Base-by-base conservation (phyloP, 2,797 vertebrate genomes). In the Neosilurus hyrtlii region DNA sequence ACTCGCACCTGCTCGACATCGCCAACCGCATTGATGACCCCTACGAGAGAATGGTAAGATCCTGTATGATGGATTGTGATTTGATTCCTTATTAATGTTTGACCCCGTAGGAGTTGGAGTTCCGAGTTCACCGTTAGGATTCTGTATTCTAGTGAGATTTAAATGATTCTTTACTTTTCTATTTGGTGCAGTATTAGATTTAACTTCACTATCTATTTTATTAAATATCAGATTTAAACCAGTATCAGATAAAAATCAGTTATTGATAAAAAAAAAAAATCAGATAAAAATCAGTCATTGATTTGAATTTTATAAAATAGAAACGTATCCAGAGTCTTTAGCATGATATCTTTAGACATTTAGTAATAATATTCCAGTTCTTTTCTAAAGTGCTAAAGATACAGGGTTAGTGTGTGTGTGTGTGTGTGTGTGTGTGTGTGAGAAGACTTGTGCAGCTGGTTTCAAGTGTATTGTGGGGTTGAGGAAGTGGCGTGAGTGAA, bases 1-100 rank as follows among this genome's bases (percentile, higher is more conserved):
- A 97, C 90, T 87, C 94, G 0, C 90, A 93, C 26, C 94, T 98
- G 74, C 92, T 98, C 84, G 96, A 97, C 91, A 91, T 91, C 0
- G 97, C 97, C 87, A 97, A 94, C 93, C 85, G 24, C 2, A 91
- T 86, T 0, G 79, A 94, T 0, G 96, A 98, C 89, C 96, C 96
- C n/a, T 96, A 92, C 67, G 93, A 96, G 91, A 95, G 96, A 86
- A 94, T 98, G 96, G 97, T 97, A 90, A 4, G 16, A 9, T 18
- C 61, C 68, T 16, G 0, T 10, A 16, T 3, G 49, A 15, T 22
- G 30, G 26, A 74, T 26, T 12, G 1, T 9, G 67, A 24, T 43
- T 79, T 52, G 68, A 52, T 24, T 72, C 43, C 22, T 72, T 26
- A 15, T 20, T 16, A 16, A 20, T 67, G 9, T 26, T 22, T 3